Evolutionary conservation across 2,888 invertebrate genomes (phyloP), one percentile per base, ranked within the genome.

Genomic region (Drosophila fungiperda): DNA sequence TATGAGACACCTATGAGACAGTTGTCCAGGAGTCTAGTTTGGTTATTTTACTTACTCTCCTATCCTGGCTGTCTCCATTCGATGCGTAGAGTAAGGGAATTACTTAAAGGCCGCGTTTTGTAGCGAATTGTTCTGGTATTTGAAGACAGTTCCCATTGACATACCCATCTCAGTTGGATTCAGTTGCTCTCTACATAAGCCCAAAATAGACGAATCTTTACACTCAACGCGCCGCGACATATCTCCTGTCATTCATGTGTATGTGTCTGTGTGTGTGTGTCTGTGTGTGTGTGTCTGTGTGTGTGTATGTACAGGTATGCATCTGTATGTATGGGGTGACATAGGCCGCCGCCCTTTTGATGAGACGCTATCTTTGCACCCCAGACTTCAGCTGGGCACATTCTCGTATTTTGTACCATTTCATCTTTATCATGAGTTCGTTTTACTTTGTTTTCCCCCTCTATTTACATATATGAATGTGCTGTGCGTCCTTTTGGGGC

Each of bases 401-500:
- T 69, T 29, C 49, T 67, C 57, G 68, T 40, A 78, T 82, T 83
- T 82, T 69, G 74, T 67, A 77, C 75, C 81, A 86, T 85, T 85
- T 86, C 82, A 83, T 85, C 87, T 81, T 81, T 88, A 78, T 75
- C 83, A 76, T 61, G 72, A 78, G 83, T 69, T 74, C 66, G 69
- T 73, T 78, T 79, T 71, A 74, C 73, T 79, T 73, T 73, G 53
- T 71, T 80, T 59, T 9, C 17, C 2, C 12, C 32, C 23, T 33
- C 33, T 50, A 33, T 17, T 40, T 26, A 38, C 55, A 55, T 38
- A 38, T 38, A n/a, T 11, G 36, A 55, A 38, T 55, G 55, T 52
- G 68, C 63, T 77, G 53, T 35, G 62, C 52, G 65, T 71, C 71
- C 71, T 59, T 68, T 79, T 68, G 80, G 65, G 65, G 76, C 80